Evolutionary conservation across 1,140 invertebrate genomes (phyloP), one percentile per base, ranked within the genome.

Genomic region (Aphis craccivora): DNA sequence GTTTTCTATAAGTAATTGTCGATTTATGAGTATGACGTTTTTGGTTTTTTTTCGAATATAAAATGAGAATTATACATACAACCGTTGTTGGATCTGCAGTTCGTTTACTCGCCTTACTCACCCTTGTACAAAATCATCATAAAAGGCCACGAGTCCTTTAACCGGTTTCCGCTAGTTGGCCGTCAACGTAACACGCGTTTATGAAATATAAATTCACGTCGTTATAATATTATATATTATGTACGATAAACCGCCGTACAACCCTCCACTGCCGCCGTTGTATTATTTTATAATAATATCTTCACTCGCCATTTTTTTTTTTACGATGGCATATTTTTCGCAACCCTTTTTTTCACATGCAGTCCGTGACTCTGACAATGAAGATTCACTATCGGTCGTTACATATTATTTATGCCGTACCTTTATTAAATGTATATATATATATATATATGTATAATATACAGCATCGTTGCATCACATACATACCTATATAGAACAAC

Each of bases 341-440:
- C 90, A 91, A 91, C 90, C 90, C 90, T 91, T 89, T 91, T 91
- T 91, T 91, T 91, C 90, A 91, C 90, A 83, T 91, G 60, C 60
- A 35, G 67, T 76, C 67, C 90, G 90, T 91, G 90, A 91, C 90
- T 91, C n/a, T 37, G 90, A 91, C 90, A 91, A 91, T 91, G 90
- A 91, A 91, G 67, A 91, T 91, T 83, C 67, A 83, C 67, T 91
- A 91, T 91, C 90, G n/a, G 55, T 37, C 67, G 90, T 81, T 83
- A 91, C 90, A 81, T 30, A 86, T 83, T 83, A 83, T 83, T 83
- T 76, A 76, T 45, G 45, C 40, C 5, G 14, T 25, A n/a, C 83
- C 60, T 76, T 76, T 76, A 35, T 51, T 51, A 18, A 51, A 51
- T 14, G 14, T n/a, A 67, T 67, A 37, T 81, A 81, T 81, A 35